Evolutionary conservation across 2,797 vertebrate species (phyloP).

Genomic region (Petrocephalus schoutedeni): DNA sequence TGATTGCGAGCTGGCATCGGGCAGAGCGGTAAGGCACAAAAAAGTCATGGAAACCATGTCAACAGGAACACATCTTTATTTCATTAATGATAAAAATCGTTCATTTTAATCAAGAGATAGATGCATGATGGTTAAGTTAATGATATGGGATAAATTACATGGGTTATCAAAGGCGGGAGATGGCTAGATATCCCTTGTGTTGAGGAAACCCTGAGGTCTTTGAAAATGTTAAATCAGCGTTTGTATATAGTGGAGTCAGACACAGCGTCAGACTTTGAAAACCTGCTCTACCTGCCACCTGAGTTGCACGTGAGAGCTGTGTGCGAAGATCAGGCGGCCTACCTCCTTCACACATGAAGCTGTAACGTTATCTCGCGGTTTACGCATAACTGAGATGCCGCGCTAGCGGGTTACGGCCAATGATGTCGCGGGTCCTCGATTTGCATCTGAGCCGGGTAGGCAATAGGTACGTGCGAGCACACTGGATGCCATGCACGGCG

Average conservation of each 20-base stretch:
- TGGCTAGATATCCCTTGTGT: not conserved
- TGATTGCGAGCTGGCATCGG: not conserved
- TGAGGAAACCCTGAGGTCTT: conserved; percentile 9
- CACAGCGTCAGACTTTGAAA: not conserved
- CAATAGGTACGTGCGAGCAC: not conserved
- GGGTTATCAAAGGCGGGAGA: conserved; percentile 10
- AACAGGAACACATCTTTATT: conserved; percentile 17
- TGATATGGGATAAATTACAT: conserved; percentile 17
- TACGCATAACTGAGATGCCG: not conserved
- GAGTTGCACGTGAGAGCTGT: not conserved
- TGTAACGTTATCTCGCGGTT: not conserved
- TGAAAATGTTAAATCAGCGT: not conserved
- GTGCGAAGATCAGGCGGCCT: not conserved
- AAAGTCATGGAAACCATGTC: not conserved
- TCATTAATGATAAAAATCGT: conserved; percentile 19
- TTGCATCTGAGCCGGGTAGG: not conserved
- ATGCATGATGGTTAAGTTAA: conserved; percentile 19
- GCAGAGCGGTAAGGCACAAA: not conserved
- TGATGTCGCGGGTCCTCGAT: not conserved
- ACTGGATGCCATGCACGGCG: not conserved
- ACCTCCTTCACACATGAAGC: not conserved
- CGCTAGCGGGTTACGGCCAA: not conserved
- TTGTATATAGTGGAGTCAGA: not conserved
- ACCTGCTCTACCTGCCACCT: not conserved
- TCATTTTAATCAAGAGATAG: conserved; percentile 20